A percentile compares a stretch with the other conserved stretches of the same genome.
Evolutionary conservation across 2,113 vertebrate species (phyloP).

Genomic region (Balaenoptera acutorostrata): DNA sequence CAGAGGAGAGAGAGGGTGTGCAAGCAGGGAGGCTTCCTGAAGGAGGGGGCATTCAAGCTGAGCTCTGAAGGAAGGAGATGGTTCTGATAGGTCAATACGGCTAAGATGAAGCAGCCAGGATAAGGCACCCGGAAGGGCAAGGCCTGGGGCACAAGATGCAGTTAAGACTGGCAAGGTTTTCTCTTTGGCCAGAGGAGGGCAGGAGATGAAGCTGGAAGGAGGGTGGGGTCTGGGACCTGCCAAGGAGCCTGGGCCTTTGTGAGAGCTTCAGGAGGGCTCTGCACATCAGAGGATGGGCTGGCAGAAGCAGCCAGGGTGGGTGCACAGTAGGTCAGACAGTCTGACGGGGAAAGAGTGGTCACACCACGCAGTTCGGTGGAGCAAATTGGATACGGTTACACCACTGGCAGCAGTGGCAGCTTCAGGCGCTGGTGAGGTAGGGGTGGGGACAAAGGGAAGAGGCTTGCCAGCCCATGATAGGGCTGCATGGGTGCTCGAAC

Average conservation of each 20-base stretch:
- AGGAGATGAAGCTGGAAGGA: background rate
- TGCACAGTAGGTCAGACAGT: background rate
- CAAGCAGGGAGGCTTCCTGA: background rate
- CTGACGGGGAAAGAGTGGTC: background rate
- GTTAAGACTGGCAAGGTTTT: background rate
- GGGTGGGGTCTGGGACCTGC: background rate
- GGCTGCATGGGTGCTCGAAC: background rate
- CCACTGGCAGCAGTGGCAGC: background rate
- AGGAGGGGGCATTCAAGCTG: background rate
- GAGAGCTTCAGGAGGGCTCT: background rate
- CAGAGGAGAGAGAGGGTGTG: background rate
- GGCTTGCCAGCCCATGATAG: background rate
- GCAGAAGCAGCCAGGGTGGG: background rate
- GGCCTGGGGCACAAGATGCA: background rate
- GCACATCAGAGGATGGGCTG: background rate
- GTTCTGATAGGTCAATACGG: background rate
- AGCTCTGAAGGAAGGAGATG: background rate
- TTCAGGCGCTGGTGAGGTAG: background rate
- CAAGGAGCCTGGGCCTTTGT: background rate
- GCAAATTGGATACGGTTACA: background rate
- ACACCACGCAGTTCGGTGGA: rapidly evolving
- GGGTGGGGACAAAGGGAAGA: background rate
- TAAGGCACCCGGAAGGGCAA: background rate
- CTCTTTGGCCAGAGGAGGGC: background rate
- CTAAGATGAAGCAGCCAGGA: background rate